Evolutionary conservation across 2,113 vertebrate genomes (phyloP).

Genomic region (Tiliqua scincoides): DNA sequence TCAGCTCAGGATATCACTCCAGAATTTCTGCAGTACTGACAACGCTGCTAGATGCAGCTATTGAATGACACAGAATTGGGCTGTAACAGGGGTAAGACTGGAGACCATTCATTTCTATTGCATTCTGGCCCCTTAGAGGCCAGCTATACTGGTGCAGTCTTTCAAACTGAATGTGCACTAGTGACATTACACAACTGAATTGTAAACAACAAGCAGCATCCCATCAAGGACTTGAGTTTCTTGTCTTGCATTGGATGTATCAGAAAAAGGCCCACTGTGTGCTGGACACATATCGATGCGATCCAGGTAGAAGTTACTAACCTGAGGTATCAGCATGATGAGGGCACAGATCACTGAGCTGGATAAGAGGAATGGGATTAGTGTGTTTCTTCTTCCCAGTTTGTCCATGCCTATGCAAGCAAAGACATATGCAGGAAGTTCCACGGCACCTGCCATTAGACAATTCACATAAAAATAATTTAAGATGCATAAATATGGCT

Average conservation of each 20-base stretch:
- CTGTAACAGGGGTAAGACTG: background rate
- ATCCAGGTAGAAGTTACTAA: conserved; percentile 58
- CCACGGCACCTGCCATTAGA: conserved; percentile 85
- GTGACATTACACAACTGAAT: background rate
- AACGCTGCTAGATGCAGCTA: background rate
- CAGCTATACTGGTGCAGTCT: background rate
- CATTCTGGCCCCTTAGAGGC: background rate
- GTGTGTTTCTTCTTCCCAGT: conserved; percentile 87
- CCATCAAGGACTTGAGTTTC: background rate
- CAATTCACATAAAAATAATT: conserved; percentile 34
- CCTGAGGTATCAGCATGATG: conserved; percentile 85
- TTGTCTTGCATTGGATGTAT: background rate
- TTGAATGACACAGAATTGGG: background rate
- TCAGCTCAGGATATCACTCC: background rate
- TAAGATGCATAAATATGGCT: conserved; percentile 29
- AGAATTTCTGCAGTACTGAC: background rate
- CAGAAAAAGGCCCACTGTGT: background rate
- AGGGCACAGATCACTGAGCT: conserved; percentile 82
- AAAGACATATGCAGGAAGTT: conserved; percentile 88
- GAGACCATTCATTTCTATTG: background rate
- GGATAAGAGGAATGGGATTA: conserved; percentile 83
- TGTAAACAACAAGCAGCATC: background rate
- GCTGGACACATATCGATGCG: background rate
- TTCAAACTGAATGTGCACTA: background rate
- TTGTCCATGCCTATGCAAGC: conserved; percentile 86